These are phyloP conservation scores for Diuraphis noxia DNA, from an alignment of 1,140 invertebrate genomes.

Conservation along the genomic window DNA sequence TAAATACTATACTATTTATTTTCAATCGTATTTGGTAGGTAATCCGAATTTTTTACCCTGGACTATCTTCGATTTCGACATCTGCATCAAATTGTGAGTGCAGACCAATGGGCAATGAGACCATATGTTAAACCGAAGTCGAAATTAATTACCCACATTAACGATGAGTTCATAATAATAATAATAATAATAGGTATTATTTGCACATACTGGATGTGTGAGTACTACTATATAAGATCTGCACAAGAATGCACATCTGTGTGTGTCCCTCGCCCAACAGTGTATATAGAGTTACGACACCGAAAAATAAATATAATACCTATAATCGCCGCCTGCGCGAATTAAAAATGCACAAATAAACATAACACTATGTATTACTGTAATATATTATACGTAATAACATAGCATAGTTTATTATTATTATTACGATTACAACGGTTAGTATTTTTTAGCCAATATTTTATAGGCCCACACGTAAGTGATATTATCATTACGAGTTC, in stretches of 20 bases:
- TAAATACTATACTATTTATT: too few species aligned
- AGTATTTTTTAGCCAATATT: not conserved
- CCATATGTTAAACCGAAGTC: not conserved
- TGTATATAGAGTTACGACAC: not conserved
- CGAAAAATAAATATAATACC: not conserved
- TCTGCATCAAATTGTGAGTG: not conserved
- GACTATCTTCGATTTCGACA: not conserved
- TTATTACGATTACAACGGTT: not conserved
- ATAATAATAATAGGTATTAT: too few species aligned
- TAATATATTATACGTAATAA: not conserved
- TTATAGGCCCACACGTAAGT: not conserved
- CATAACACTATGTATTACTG: not conserved
- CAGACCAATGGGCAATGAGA: too few species aligned
- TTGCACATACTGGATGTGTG: not conserved
- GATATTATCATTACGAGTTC: not conserved
- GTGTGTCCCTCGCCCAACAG: not conserved
- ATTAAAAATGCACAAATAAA: conserved; percentile 11
- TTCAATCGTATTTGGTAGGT: too few species aligned
- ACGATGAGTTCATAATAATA: too few species aligned
- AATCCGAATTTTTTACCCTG: not conserved
- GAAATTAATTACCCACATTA: not conserved
- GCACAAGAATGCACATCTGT: not conserved
- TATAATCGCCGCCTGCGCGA: not conserved
- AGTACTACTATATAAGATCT: not conserved
- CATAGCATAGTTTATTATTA: not conserved